These are phyloP conservation scores for Xyliphius kryptos DNA, from an alignment of 2,113 vertebrate genomes.

Conservation along the genomic window DNA sequence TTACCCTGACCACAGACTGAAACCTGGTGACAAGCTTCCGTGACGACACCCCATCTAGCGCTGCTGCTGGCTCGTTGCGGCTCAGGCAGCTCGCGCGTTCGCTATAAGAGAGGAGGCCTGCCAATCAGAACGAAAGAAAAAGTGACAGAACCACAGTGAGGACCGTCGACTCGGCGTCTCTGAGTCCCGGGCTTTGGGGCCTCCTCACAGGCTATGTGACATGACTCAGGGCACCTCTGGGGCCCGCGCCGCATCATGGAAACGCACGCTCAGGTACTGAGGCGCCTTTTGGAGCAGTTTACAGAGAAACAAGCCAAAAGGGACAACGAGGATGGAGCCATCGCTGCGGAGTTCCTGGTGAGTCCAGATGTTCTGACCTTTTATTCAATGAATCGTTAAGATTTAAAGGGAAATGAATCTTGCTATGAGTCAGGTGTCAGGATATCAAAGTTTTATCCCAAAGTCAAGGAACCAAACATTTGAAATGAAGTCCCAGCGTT, in stretches of 20 bases:
- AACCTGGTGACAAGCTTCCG: conserved; percentile 56
- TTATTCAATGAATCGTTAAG: background rate
- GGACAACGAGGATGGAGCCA: conserved; percentile 34
- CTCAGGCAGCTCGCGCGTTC: conserved; percentile 1
- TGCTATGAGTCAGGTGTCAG: background rate
- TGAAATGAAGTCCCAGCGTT: no score
- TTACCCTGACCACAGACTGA: conserved; percentile 66
- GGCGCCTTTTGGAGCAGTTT: conserved; percentile 50
- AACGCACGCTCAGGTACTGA: conserved; percentile 55
- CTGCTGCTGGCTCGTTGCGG: conserved; percentile 32
- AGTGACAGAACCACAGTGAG: background rate
- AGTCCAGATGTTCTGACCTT: conserved; percentile 40
- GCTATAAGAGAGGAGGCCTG: background rate
- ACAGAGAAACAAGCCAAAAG: conserved; percentile 48
- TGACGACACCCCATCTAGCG: conserved; percentile 46
- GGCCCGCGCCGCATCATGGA: conserved; percentile 54
- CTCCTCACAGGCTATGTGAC: conserved; percentile 45
- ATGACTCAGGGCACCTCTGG: conserved; percentile 46
- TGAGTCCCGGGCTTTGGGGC: background rate
- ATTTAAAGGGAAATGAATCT: background rate
- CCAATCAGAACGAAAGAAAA: background rate
- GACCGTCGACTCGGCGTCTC: background rate
- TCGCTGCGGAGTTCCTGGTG: conserved; percentile 61
- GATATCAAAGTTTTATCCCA: no score
- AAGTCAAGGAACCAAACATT: no score